Base-by-base conservation (phyloP, 2,888 invertebrate species). In the Cetonia aurata region DNA sequence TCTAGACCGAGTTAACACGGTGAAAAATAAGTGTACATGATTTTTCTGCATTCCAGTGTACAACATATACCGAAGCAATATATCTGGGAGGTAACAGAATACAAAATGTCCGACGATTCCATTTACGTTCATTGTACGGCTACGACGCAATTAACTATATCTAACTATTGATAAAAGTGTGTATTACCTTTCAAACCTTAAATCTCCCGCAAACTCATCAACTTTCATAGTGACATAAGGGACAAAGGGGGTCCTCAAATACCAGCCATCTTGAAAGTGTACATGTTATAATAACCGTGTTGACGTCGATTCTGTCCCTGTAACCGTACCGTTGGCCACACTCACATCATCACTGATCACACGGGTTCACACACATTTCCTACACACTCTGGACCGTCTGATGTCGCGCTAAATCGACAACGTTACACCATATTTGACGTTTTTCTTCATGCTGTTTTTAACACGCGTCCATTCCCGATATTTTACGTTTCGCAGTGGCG, bases 221-320 rank as follows among this genome's bases (percentile, higher is more conserved):
- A 89, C 87, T 89, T 88, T 88, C 90, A 90, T 90, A 88, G 88
- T 90, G 90, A 87, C 87, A 88, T 86, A 87, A 87, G 87, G 85
- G 87, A 89, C 89, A 62, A 62, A 62, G 62, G 33, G 48, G 86
- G 87, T 88, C 88, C 88, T 89, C 89, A 90, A 89, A 88, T 88
- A 87, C 88, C 90, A 89, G 90, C 90, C 90, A 91, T 91, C 89
- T 90, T 90, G 90, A 80, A 79, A 75, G 75, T 69, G 73, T 71
- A 71, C 73, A 72, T 62, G 62, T 53, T 60, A 62, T 53, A 52
- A 68, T 62, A 70, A 67, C 44, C 57, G 67, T 67, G 56, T 55
- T 48, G 37, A 55, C 42, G 67, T 55, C 37, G 67, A 67, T 44
- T 46, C 33, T 46, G 56, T 48, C 67, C 67, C 56, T 48, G 46